Evolutionary conservation across 1,140 invertebrate genomes (phyloP), one percentile per base, ranked within the genome.

Genomic region (Caerostris darwini): DNA sequence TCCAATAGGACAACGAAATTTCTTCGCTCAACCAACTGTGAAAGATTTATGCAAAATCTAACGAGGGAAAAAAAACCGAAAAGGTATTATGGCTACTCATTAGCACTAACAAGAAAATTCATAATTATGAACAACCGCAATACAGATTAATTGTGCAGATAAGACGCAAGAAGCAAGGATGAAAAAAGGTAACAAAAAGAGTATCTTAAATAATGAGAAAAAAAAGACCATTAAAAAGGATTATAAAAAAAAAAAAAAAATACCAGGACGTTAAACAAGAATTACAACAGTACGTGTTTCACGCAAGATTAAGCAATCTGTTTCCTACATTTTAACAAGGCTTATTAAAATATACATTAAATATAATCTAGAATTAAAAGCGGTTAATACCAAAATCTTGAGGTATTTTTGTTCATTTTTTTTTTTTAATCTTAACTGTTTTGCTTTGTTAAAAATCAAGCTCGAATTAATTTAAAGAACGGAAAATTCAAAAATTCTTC

Each of bases 81-180:
- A 67, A 67, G 3, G 59, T 64, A 71, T 87, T 50, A 90, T 57
- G 19, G 12, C 54, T 54, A 59, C 64, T 90, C 88, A 90, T 90
- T 90, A 90, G 88, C 54, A 77, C 67, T 57, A 90, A 90, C 71
- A 71, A 90, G 88, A 56, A 56, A 58, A 77, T 7, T 17, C 88
- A 90, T 90, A 90, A 90, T 90, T 90, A 77, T 53, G 54, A 90
- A n/a, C 88, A 61, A 90, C 88, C 88, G n/a, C 88, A 90, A 71
- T 90, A 90, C 61, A 90, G 64, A 90, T 90, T 90, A 90, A 90
- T 19, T 54, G 67, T 57, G 17, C 64, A 50, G 88, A 90, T 90
- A 90, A 90, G 34, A 34, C 88, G 57, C 54, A 59, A 53, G 59
- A 88, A 7, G 50, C 17, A 56, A 10, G 83, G 58, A 59, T 58